Evolutionary conservation across 1,140 invertebrate genomes (phyloP).

Genomic region (Metopolophium dirhodum): DNA sequence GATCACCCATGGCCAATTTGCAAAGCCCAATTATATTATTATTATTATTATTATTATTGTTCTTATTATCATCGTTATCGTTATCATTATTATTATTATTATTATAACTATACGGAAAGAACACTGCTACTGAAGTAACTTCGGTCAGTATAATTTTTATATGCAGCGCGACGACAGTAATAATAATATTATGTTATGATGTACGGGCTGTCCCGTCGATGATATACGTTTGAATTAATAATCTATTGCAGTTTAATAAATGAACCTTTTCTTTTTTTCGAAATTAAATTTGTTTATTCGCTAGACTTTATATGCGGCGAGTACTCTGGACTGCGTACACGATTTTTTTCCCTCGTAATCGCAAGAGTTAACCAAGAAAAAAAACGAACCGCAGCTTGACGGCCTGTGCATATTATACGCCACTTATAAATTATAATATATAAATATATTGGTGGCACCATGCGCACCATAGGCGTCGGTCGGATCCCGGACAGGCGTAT

Average conservation of each 20-base stretch:
- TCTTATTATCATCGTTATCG: too few species aligned
- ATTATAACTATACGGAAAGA: not conserved
- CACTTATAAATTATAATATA: too few species aligned
- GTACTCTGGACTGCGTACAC: not conserved
- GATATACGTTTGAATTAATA: not conserved
- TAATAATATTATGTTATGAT: not conserved
- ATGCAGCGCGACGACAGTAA: not conserved
- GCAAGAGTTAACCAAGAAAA: not conserved
- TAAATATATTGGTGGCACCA: not conserved
- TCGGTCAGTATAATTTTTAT: not conserved
- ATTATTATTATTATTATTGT: not conserved
- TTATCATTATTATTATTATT: too few species aligned
- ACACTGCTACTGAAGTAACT: not conserved
- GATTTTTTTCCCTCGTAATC: not conserved
- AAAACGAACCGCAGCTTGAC: not conserved
- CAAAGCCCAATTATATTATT: not conserved
- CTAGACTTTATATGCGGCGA: too few species aligned
- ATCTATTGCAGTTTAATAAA: not conserved
- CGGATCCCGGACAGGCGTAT: too few species aligned
- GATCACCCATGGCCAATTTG: not conserved
- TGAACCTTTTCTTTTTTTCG: not conserved
- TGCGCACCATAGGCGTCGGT: not conserved
- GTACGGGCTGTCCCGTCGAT: too few species aligned
- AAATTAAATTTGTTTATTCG: not conserved
- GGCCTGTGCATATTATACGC: not conserved